Percentiles rank a stretch among this genome's conserved stretches.
phyloP scores from a whole-genome alignment of 2,888 invertebrate genomes.

The Flabesymbios commensalis region DNA sequence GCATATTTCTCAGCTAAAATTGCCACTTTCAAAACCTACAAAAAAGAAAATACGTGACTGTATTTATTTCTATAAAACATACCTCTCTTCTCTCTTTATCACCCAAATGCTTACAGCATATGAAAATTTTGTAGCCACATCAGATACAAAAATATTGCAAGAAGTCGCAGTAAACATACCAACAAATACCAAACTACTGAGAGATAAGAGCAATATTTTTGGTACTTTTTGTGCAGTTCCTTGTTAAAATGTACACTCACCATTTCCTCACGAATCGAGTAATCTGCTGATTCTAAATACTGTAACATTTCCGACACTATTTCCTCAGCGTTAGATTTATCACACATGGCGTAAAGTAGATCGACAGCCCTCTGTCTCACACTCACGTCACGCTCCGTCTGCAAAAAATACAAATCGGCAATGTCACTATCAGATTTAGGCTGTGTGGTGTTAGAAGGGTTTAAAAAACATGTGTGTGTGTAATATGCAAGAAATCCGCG shows the following conservation, averaged over 20 bases:
- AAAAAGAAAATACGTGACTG: too few species aligned
- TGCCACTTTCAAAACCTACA: constrained; percentile 90
- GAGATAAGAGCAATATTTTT: neutral
- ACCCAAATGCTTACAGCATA: neutral
- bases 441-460: too few species aligned
- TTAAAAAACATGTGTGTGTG: too few species aligned
- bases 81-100: neutral
- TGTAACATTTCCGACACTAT: constrained; percentile 99
- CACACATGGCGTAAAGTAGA: constrained; percentile 99
- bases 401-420: constrained; percentile 19
- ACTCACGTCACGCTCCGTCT: constrained; percentile 97
- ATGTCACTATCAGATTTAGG: too few species aligned
- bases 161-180: neutral
- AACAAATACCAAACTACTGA: neutral
- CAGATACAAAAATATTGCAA: neutral
- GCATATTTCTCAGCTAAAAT: constrained; percentile 99
- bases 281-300: constrained; percentile 98
- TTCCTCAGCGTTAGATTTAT: constrained; percentile 97
- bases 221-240: too few species aligned
- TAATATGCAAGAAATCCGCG: too few species aligned
- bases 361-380: constrained; percentile 98
- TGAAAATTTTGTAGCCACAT: neutral
- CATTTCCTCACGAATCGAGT: constrained; percentile 99
- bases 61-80: too few species aligned
- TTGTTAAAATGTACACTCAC: too few species aligned